These are phyloP conservation scores for Chromobotia macracanthus DNA, from an alignment of 2,797 vertebrate genomes.

Conservation along the genomic window DNA sequence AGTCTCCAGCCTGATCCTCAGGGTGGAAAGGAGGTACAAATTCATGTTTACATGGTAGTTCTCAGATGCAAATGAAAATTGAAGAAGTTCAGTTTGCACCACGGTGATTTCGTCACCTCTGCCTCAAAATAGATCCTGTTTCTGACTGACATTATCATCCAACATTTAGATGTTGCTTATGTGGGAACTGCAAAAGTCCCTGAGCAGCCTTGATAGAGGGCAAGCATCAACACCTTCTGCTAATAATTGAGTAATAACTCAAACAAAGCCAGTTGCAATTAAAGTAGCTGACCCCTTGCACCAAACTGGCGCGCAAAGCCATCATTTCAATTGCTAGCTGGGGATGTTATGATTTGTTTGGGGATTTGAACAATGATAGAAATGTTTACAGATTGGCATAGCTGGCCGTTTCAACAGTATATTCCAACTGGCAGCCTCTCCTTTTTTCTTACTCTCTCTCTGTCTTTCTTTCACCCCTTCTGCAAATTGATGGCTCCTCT, in stretches of 20 bases:
- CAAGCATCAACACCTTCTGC: constrained; percentile 25
- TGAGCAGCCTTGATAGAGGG: constrained; percentile 3
- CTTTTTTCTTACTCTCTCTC: neutral
- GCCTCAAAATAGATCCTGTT: neutral
- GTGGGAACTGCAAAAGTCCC: constrained; percentile 25
- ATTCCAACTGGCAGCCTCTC: constrained; percentile 23
- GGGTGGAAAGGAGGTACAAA: constrained; percentile 10
- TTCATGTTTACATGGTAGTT: constrained; percentile 15
- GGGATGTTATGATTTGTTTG: constrained; percentile 55
- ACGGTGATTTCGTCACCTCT: constrained; percentile 9
- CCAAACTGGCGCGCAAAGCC: constrained; percentile 1
- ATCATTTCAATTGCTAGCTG: constrained; percentile 24
- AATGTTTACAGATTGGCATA: constrained; percentile 42
- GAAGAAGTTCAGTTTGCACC: constrained; percentile 1
- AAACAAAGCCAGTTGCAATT: constrained; percentile 52
- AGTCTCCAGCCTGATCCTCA: constrained; percentile 13
- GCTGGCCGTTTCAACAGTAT: constrained; percentile 28
- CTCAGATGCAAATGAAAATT: constrained; percentile 23
- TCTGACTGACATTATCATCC: constrained; percentile 22
- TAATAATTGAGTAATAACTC: constrained; percentile 51
- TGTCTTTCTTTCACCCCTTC: constrained; percentile 20
- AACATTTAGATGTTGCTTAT: constrained; percentile 31
- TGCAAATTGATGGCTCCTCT: constrained; percentile 51
- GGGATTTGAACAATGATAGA: constrained; percentile 49
- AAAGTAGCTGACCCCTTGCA: constrained; percentile 41